Base-by-base conservation (phyloP, 2,888 invertebrate genomes). In the Carabus problematicus region DNA sequence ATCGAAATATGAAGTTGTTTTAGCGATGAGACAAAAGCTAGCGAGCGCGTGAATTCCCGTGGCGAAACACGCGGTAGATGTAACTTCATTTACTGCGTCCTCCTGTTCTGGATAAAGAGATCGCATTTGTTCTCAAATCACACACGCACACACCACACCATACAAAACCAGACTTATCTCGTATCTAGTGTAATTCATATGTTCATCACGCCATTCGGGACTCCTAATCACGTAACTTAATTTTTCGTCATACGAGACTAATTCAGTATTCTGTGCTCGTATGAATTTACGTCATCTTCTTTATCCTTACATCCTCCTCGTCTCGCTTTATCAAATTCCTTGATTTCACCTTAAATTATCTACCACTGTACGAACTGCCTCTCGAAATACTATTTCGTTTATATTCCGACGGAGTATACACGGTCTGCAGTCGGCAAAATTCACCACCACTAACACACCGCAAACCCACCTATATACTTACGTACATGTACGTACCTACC, bases 151-250 rank as follows among this genome's bases (percentile, higher is more conserved):
- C 16, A 49, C 12, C 49, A 42, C 42, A 49, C 16, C 47, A 47
- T 7, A 49, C 18, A 12, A 45, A 43, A 60, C 11, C 18, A 60
- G 60, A 47, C 45, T 45, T 60, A 54, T 54, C 54, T 18, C 19
- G 54, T 14, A 43, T 60, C 43, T 43, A 12, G 11, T n/a, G 59
- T 61, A 61, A 61, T 64, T 64, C 64, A 64, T 55, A 64, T 64
- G 64, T 64, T 64, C 64, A 55, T 64, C 64, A 64, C 64, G 64
- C 56, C 56, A 43, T 11, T n/a, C 47, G 61, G 16, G 9, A 14
- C 55, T 41, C 40, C 64, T 64, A 64, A 64, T 64, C 54, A 64
- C 55, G 64, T 64, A 64, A 64, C 54, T 64, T 64, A 43, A 61
- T 61, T 61, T 61, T 47, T 43, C 61, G 61, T 45, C 61, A 61